Base-by-base conservation (phyloP, 2,797 vertebrate species). In the Ispidina lecontei region DNA sequence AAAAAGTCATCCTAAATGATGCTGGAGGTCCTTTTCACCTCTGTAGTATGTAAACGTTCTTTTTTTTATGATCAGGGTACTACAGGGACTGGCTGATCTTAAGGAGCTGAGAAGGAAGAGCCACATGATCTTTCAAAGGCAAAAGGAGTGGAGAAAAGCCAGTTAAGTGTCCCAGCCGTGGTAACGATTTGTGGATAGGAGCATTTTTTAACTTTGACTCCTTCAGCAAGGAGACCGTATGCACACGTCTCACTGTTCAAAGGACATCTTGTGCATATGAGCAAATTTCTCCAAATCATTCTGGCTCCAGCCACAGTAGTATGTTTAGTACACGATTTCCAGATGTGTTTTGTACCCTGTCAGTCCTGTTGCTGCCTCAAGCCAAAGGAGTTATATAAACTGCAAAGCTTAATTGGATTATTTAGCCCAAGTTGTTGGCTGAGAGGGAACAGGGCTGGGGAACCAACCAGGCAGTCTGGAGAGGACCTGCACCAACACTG, bases 401-500 rank as follows among this genome's bases (percentile, higher is more conserved):
- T 83, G 62, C 87, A 89, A 82, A 88, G 49, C 89, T 87, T 93
- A 95, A 96, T 91, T 96, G 90, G 92, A 87, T 95, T 94, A 95
- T 93, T 94, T 84, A 94, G 89, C 81, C 89, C 69, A 91, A 95
- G 74, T 51, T 7, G 9, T 31, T 84, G 84, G 84, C 84, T 1
- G 2, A 77, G 74, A 84, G 77, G 89, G 87, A 78, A 84, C 3
- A 0, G 55, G 89, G 83, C 67, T 0, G 4, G 59, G 67, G 67
- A 82, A 56, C 25, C 0, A 4, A 60, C 74, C 0, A 2, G 83
- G 79, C 68, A 69, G 78, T 17, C 69, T 23, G 63, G 71, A 52
- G 63, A 81, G 62, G 64, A 90, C 39, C 84, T 44, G 73, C 51
- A 51, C 21, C 63, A 43, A 44, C 55, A 12, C 29, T 1, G 1